Conservation (phyloP, 2,888 invertebrate species). For the Apotomis betuletana region DNA sequence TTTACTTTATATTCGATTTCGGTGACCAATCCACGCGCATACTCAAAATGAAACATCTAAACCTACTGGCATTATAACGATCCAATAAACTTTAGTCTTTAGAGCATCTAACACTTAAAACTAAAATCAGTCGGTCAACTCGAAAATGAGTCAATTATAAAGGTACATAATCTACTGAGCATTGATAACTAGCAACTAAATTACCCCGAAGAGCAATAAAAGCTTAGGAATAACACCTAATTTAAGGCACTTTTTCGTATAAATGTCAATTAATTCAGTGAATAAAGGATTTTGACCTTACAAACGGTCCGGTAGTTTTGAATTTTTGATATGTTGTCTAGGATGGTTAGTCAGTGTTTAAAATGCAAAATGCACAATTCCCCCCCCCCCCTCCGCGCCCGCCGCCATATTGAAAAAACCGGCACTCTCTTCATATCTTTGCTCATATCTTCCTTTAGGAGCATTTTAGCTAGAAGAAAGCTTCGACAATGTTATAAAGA, state of each 20-base stretch:
- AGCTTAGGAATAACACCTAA: conserved; percentile 34
- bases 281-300: too few species aligned
- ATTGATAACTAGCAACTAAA: conserved; percentile 56
- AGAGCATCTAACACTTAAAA: conserved; percentile 75
- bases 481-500: too few species aligned
- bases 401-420: too few species aligned
- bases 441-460: too few species aligned
- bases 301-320: too few species aligned
- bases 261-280: too few species aligned
- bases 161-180: conserved; percentile 68
- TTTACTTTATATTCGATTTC: not conserved
- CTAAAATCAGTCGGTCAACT: conserved; percentile 81
- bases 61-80: conserved; percentile 35
- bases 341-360: too few species aligned
- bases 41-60: conserved; percentile 19
- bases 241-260: conserved; percentile 46
- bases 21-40: not conserved
- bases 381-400: too few species aligned
- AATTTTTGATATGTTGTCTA: too few species aligned
- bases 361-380: too few species aligned
- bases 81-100: conserved; percentile 62
- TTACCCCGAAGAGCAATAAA: conserved; percentile 34
- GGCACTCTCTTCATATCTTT: too few species aligned
- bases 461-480: too few species aligned
- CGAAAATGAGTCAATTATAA: conserved; percentile 68